phyloP scores from a whole-genome alignment of 2,888 invertebrate genomes.

The Drosophila birchii region DNA sequence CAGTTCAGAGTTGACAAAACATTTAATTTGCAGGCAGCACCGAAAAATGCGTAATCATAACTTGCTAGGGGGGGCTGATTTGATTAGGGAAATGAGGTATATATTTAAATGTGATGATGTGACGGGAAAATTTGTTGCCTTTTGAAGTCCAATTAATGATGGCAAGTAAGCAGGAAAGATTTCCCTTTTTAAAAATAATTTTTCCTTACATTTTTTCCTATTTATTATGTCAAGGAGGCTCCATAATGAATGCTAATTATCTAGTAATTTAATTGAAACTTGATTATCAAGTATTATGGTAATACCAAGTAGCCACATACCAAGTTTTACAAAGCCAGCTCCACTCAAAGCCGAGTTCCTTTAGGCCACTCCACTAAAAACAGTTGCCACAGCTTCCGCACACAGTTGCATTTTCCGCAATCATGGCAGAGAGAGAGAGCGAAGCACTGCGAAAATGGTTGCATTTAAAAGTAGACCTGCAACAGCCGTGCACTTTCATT shows the following conservation, averaged over 20 bases:
- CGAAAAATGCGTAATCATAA: conserved; percentile 68
- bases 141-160: conserved; percentile 13
- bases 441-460: conserved; percentile 12
- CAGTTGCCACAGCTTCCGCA: conserved; percentile 2
- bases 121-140: neutral
- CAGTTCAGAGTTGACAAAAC: conserved; percentile 75
- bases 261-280: neutral
- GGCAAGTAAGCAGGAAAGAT: neutral
- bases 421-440: conserved; percentile 7
- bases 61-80: conserved; percentile 27
- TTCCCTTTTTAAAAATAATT: neutral
- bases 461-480: conserved; percentile 19
- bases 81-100: conserved; percentile 28
- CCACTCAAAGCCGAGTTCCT: neutral
- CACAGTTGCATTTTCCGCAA: neutral
- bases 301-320: neutral
- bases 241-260: neutral
- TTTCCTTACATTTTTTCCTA: neutral
- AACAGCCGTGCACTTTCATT: conserved; percentile 5
- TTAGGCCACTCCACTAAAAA: conserved; percentile 9
- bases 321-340: conserved; percentile 1
- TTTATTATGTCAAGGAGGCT: neutral
- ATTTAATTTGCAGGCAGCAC: conserved; percentile 63
- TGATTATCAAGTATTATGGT: neutral
- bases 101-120: conserved; percentile 34